Percentiles rank a stretch among this genome's conserved stretches.
These are phyloP conservation scores for Nezara viridula DNA, from an alignment of 2,888 invertebrate genomes.

Conservation along the genomic window DNA sequence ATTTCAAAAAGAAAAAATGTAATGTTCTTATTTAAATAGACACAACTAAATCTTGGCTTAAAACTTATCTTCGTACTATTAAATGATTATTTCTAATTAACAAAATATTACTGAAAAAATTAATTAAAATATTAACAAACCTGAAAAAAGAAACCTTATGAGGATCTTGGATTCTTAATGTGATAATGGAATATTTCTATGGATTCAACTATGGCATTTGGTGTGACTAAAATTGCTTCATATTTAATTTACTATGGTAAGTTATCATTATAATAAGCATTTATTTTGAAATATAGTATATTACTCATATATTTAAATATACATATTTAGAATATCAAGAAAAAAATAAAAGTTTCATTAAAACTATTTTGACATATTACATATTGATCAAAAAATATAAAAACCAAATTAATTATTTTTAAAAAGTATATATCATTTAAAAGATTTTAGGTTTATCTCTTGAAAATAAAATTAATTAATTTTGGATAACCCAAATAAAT, in stretches of 20 bases:
- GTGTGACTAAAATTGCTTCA: neutral
- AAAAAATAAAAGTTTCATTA: neutral
- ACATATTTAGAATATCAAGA: neutral
- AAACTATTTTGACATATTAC: neutral
- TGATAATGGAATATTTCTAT: conserved; percentile 54
- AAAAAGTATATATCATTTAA: neutral
- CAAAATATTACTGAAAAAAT: neutral
- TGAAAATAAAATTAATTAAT: neutral
- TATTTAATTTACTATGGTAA: conserved; percentile 13
- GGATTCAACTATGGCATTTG: conserved; percentile 39
- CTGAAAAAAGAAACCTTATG: conserved; percentile 39
- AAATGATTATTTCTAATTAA: neutral
- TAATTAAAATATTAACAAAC: conserved; percentile 22
- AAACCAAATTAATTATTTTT: neutral
- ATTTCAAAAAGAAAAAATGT: too few species aligned
- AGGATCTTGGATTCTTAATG: conserved; percentile 47
- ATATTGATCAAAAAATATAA: neutral
- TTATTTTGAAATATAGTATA: neutral
- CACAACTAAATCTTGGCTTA: too few species aligned
- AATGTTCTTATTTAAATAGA: too few species aligned
- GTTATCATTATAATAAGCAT: neutral
- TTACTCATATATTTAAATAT: too few species aligned
- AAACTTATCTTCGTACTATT: neutral
- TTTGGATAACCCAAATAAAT: neutral
- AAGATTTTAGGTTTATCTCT: neutral